Conservation (phyloP, 2,888 invertebrate species). For the Epinotia brunnichana region DNA sequence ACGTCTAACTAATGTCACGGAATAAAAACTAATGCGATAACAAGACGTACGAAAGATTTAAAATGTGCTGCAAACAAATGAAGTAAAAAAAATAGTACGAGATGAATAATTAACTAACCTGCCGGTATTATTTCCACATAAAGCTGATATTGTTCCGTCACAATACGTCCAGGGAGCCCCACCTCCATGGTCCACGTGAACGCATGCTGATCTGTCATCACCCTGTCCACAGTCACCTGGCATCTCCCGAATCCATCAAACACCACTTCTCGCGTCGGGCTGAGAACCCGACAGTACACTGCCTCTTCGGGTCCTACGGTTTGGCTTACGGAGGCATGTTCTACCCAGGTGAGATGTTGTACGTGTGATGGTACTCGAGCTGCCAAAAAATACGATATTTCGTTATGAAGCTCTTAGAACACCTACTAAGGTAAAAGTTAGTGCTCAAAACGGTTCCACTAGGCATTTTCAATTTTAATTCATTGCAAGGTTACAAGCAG, state of each 20-base stretch:
- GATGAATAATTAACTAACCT: conserved; percentile 30
- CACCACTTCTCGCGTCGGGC: conserved; percentile 25
- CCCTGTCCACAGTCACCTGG: conserved; percentile 32
- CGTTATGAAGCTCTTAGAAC: neutral
- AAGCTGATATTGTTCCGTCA: conserved; percentile 30
- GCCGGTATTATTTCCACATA: conserved; percentile 27
- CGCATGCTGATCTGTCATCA: conserved; percentile 16
- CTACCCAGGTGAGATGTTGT: conserved; percentile 20
- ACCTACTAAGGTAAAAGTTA: neutral
- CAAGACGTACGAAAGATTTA: too few relatives aligned
- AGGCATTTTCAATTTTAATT: too few relatives aligned
- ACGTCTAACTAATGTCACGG: too few relatives aligned
- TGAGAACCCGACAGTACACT: conserved; percentile 43
- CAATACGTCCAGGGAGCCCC: conserved; percentile 43
- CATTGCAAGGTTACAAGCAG: too few relatives aligned
- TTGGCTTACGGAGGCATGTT: conserved; percentile 29
- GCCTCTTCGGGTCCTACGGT: conserved; percentile 42
- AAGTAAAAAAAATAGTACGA: too few relatives aligned
- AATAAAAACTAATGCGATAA: too few relatives aligned
- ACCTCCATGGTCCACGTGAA: conserved; percentile 43
- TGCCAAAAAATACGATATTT: conserved; percentile 6
- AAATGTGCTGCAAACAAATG: too few relatives aligned
- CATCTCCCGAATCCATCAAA: conserved; percentile 46
- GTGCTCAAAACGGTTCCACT: too few relatives aligned
- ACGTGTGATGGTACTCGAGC: conserved; percentile 11